Evolutionary conservation across 2,797 vertebrate species (phyloP).

Genomic region (Pangasius djambal): DNA sequence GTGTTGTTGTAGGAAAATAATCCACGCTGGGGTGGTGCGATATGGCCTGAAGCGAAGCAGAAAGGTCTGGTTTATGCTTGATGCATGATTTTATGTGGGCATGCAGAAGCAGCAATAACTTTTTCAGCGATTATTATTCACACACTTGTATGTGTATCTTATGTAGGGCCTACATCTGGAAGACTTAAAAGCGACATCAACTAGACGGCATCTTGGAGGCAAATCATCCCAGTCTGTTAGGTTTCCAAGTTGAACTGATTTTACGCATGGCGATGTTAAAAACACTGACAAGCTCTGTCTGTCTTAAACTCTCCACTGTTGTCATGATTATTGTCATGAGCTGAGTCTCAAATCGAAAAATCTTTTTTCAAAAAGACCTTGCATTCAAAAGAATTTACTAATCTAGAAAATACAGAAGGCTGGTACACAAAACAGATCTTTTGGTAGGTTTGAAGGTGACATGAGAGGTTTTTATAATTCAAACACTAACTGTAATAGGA

Average conservation of each 20-base stretch:
- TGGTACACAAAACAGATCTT: not conserved
- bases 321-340: not conserved
- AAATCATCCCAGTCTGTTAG: not conserved
- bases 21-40: not conserved
- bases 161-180: not conserved
- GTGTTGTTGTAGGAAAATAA: not conserved
- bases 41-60: not conserved
- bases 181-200: not conserved
- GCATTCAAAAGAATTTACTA: not conserved
- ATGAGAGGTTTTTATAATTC: not conserved
- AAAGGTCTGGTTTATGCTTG: not conserved
- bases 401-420: not conserved
- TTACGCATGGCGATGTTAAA: not conserved
- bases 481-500: not conserved
- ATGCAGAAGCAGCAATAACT: not conserved
- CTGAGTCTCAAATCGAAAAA: not conserved
- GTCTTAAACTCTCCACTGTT: not conserved
- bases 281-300: not conserved
- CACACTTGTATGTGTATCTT: not conserved
- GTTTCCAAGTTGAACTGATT: not conserved
- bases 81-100: not conserved
- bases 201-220: not conserved
- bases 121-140: not conserved
- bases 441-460: not conserved
- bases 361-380: not conserved